phyloP scores from a whole-genome alignment of 2,888 invertebrate genomes.

The Heliconius cydno region DNA sequence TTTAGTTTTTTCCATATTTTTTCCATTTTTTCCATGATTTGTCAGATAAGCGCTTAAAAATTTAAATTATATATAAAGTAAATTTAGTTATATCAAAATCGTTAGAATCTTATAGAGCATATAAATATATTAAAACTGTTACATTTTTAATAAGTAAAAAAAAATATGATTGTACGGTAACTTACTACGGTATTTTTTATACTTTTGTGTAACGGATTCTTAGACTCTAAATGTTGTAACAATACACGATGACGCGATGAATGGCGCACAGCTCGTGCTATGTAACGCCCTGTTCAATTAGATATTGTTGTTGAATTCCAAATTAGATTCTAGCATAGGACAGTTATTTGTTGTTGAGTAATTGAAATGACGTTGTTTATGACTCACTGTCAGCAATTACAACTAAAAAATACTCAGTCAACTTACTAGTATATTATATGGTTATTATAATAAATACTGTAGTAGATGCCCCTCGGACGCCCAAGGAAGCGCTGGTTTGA shows the following conservation, averaged over 20 bases:
- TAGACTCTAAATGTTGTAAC: slow-evolving; percentile 32
- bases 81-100: background rate
- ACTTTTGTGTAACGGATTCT: slow-evolving; percentile 30
- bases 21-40: background rate
- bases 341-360: slow-evolving; percentile 61
- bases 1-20: background rate
- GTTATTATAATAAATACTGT: no score
- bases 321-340: slow-evolving; percentile 66
- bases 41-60: background rate
- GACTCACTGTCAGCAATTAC: slow-evolving; percentile 50
- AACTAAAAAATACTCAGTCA: slow-evolving; percentile 26
- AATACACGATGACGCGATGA: slow-evolving; percentile 67
- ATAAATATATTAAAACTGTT: background rate
- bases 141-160: background rate
- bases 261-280: slow-evolving; percentile 71
- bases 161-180: background rate
- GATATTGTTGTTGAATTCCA: slow-evolving; percentile 72
- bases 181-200: background rate
- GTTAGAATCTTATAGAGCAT: background rate
- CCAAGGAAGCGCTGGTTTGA: no score
- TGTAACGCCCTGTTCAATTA: slow-evolving; percentile 74
- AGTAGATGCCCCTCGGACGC: no score
- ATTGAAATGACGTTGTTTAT: slow-evolving; percentile 67
- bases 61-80: background rate
- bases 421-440: background rate